Percentiles rank a stretch among this genome's conserved stretches.
phyloP scores from a whole-genome alignment of 2,113 vertebrate species.

The Phalacrocorax brasilianus region DNA sequence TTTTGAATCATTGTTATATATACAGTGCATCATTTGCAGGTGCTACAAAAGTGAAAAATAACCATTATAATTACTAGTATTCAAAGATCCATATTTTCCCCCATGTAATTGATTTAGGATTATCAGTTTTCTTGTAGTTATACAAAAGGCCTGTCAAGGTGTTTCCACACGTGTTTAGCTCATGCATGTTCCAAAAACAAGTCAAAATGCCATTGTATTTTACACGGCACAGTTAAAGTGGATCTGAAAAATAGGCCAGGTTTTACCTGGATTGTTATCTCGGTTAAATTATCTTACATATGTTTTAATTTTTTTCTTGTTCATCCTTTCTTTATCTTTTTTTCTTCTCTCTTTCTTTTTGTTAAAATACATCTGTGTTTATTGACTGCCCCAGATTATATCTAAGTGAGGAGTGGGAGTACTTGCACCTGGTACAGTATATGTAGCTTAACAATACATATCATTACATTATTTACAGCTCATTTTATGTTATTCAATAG shows the following conservation, averaged over 20 bases:
- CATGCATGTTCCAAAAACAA: slow-evolving; percentile 83
- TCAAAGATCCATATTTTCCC: slow-evolving; percentile 95
- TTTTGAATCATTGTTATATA: slow-evolving; percentile 83
- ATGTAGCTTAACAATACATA: slow-evolving; percentile 89
- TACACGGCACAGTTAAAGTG: slow-evolving; percentile 66
- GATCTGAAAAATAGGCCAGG: slow-evolving; percentile 75
- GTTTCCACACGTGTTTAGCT: slow-evolving; percentile 84
- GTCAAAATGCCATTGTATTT: slow-evolving; percentile 79
- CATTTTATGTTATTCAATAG: slow-evolving; percentile 85
- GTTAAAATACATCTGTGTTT: slow-evolving; percentile 95
- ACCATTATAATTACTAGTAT: slow-evolving; percentile 99
- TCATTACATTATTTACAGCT: slow-evolving; percentile 91
- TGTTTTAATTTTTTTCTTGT: slow-evolving; percentile 73
- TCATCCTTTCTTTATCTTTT: slow-evolving; percentile 80
- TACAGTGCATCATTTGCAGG: slow-evolving; percentile 85
- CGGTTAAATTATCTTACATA: slow-evolving; percentile 82
- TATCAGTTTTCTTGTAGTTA: slow-evolving; percentile 95
- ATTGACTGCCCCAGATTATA: slow-evolving; percentile 85
- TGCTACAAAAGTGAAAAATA: slow-evolving; percentile 99
- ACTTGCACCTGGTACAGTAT: slow-evolving; percentile 91
- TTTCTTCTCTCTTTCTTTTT: slow-evolving; percentile 79
- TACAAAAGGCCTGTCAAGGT: slow-evolving; percentile 88
- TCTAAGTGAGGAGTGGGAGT: slow-evolving; percentile 89
- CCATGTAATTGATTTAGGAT: slow-evolving; percentile 88
- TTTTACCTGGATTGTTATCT: slow-evolving; percentile 86